A percentile compares a stretch with the other conserved stretches of the same genome.
phyloP scores from a whole-genome alignment of 1,140 invertebrate genomes.

The Macrocentrus cingulum region DNA sequence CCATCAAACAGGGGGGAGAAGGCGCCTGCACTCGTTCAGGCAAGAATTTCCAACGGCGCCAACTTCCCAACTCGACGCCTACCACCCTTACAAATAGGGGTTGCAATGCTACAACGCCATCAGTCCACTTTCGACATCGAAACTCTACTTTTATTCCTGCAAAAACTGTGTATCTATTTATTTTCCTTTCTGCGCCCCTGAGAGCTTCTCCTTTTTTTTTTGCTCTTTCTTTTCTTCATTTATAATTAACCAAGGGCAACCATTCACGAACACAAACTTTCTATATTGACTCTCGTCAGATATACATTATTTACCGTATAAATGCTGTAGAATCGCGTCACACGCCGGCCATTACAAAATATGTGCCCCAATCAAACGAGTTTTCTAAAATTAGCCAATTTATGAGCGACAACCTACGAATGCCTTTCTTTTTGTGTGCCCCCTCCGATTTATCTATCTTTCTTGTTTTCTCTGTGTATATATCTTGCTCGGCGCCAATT shows the following conservation, averaged over 20 bases:
- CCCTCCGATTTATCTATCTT: constrained; percentile 6
- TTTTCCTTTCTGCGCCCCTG: background rate
- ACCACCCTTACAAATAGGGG: constrained; percentile 27
- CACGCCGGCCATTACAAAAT: constrained; percentile 17
- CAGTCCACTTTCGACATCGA: background rate
- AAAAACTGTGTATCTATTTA: background rate
- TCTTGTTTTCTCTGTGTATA: background rate
- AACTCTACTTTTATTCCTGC: background rate
- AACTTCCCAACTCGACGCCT: constrained; percentile 25
- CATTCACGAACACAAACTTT: background rate
- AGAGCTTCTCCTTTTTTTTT: background rate
- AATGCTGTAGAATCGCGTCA: constrained; percentile 10
- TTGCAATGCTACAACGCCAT: constrained; percentile 13
- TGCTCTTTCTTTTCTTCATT: background rate
- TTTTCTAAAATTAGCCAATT: constrained; percentile 46
- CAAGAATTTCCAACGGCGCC: constrained; percentile 26
- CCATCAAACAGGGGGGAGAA: constrained; percentile 19
- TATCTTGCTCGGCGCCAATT: constrained; percentile 5
- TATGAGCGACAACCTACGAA: constrained; percentile 37
- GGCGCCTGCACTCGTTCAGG: constrained; percentile 21
- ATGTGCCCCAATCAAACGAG: constrained; percentile 30
- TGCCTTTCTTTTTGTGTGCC: constrained; percentile 33
- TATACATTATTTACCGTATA: background rate
- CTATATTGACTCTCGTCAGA: background rate
- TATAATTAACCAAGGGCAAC: background rate